Conservation (phyloP, 1,140 invertebrate species). For the Drosophila lini region DNA sequence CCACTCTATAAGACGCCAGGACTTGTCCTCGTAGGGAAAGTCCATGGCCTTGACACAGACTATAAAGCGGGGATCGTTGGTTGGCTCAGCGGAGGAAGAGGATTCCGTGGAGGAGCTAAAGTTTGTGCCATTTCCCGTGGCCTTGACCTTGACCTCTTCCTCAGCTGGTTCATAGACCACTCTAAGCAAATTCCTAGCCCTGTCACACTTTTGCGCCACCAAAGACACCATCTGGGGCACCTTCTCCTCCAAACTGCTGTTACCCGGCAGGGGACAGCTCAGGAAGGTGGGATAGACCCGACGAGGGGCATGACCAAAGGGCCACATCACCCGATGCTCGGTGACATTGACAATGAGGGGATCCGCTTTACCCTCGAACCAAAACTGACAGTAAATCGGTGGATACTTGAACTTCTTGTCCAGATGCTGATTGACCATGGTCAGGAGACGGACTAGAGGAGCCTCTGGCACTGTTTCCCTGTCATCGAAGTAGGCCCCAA, state of each 20-base stretch:
- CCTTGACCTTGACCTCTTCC: not conserved
- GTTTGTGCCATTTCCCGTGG: too few species aligned
- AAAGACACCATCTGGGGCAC: constrained; percentile 93
- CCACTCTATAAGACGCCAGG: constrained; percentile 96
- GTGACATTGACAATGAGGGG: constrained; percentile 90
- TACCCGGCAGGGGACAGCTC: constrained; percentile 91
- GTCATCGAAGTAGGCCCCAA: constrained; percentile 94
- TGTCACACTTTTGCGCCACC: constrained; percentile 90
- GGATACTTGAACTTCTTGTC: constrained; percentile 84
- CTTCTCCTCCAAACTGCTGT: constrained; percentile 85
- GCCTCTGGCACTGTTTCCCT: constrained; percentile 89
- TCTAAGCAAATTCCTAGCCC: constrained; percentile 91
- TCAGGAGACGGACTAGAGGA: constrained; percentile 91
- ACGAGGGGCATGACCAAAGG: constrained; percentile 95
- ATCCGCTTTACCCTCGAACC: constrained; percentile 91
- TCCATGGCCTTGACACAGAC: constrained; percentile 97
- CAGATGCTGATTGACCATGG: constrained; percentile 89
- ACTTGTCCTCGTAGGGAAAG: constrained; percentile 94
- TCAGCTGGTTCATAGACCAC: constrained; percentile 89
- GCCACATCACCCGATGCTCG: constrained; percentile 96
- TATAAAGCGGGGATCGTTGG: constrained; percentile 89
- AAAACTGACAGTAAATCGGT: constrained; percentile 91
- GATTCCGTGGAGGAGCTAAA: not conserved
- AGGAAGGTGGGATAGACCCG: constrained; percentile 93
- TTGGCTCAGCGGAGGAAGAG: too few species aligned